A percentile compares a stretch with the other conserved stretches of the same genome.
Evolutionary conservation across 1,140 invertebrate species (phyloP).

Genomic region (Monomorium pharaonis): DNA sequence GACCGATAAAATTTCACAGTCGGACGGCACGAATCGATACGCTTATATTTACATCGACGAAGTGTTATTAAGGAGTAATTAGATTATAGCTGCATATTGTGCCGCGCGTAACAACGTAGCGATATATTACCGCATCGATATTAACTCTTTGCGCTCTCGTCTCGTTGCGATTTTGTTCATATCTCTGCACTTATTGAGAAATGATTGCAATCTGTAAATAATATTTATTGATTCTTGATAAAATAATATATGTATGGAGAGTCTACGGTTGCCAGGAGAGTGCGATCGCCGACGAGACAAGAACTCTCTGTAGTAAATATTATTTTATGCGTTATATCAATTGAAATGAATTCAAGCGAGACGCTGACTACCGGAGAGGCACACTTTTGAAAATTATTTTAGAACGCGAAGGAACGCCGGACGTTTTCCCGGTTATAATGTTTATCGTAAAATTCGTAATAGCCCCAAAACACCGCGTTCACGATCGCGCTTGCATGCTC

Average conservation of each 20-base stretch:
- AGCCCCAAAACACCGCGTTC: not conserved
- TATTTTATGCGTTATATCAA: not conserved
- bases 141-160: constrained; percentile 29
- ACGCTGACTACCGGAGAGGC: not conserved
- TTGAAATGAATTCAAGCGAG: not conserved
- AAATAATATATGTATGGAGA: not conserved
- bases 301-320: not conserved
- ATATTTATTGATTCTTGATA: not conserved
- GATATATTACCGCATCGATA: constrained; percentile 27
- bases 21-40: constrained; percentile 34
- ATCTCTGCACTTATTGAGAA: not conserved
- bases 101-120: not conserved
- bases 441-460: not conserved
- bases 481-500: not conserved
- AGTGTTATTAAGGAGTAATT: constrained; percentile 56
- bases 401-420: not conserved
- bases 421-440: not conserved
- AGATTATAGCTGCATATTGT: constrained; percentile 35
- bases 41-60: constrained; percentile 38
- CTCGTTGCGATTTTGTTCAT: not conserved
- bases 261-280: not conserved
- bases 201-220: not conserved
- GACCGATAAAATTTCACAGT: constrained; percentile 43
- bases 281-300: not conserved
- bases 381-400: constrained; percentile 1